phyloP scores from a whole-genome alignment of 2,888 invertebrate genomes.

The Melolontha melolontha region DNA sequence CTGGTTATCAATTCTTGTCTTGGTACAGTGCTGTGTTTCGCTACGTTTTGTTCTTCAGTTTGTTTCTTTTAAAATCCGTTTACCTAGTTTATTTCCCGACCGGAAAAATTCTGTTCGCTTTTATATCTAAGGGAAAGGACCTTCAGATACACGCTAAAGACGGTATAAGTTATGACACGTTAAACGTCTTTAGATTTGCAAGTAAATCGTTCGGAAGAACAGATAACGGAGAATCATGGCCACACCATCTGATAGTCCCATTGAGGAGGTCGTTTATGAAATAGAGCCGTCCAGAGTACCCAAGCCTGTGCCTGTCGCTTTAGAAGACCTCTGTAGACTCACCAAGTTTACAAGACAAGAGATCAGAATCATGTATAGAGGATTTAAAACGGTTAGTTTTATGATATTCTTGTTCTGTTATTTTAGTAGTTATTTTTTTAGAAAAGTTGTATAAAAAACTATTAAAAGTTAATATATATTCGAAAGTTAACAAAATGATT shows the following conservation, averaged over 20 bases:
- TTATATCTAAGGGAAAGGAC: background rate
- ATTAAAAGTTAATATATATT: no score
- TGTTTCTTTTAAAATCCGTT: background rate
- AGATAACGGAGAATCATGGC: slow-evolving; percentile 70
- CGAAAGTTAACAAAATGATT: no score
- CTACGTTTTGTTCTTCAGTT: no score
- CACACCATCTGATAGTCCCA: slow-evolving; percentile 87
- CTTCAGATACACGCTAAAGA: slow-evolving; percentile 14
- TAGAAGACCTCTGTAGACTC: slow-evolving; percentile 91
- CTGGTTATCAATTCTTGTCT: background rate
- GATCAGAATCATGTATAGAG: slow-evolving; percentile 96
- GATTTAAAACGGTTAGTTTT: slow-evolving; percentile 90
- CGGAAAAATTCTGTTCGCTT: background rate
- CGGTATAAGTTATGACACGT: background rate
- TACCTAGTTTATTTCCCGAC: background rate
- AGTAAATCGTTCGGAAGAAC: slow-evolving; percentile 7
- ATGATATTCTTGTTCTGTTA: no score
- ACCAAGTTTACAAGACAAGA: slow-evolving; percentile 96
- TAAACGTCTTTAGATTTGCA: slow-evolving; percentile 8
- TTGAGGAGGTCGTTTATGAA: slow-evolving; percentile 88
- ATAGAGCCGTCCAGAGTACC: slow-evolving; percentile 84
- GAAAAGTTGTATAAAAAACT: no score
- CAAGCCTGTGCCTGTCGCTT: slow-evolving; percentile 85
- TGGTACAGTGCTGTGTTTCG: background rate
- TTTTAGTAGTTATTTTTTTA: no score